Evolutionary conservation across 2,113 vertebrate genomes (phyloP), one percentile per base, ranked within the genome.

Genomic region (Tyto alba): DNA sequence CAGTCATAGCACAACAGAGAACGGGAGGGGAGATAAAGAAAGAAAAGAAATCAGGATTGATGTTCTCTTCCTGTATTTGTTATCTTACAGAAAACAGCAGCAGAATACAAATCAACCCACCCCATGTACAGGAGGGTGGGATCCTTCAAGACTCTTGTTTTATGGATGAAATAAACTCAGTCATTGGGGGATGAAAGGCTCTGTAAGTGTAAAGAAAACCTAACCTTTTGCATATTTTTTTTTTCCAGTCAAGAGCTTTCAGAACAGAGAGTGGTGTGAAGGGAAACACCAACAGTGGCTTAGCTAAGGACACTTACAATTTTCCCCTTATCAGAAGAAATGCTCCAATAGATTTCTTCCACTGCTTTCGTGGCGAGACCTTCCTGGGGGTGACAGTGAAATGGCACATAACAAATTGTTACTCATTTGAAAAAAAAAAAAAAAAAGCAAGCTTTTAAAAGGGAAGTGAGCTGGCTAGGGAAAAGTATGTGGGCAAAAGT

Each of bases 31-130:
- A 94, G 96, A 96, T 93, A 96, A 97, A 95, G 94, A 60, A 95
- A 82, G 79, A 56, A 80, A 88, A 91, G 87, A 83, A 84, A 90
- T 89, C 86, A 95, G 94, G 95, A 96, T 93, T 95, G 93, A 97
- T 97, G 95, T 92, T 96, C 89, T 92, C 66, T 90, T 95, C 90
- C 91, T 96, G 90, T 96, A 82, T 96, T 96, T 96, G 91, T 96
- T 97, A 96, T 97, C 96, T 93, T 95, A 86, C 88, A 89, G 68
- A 52, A 85, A 86, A 62, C 84, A 92, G 81, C 74, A 88, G 62
- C 73, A 79, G 95, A 97, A 97, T 97, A 96, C 93, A 96, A 96
- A 97, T 93, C 79, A 94, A 92, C 45, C 38, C 62, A 55, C 55
- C 67, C 86, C 62, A n/a, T 11, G 62, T 43, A 50, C 23, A 25